phyloP scores from a whole-genome alignment of 2,113 vertebrate genomes.

The Cottus gobio region DNA sequence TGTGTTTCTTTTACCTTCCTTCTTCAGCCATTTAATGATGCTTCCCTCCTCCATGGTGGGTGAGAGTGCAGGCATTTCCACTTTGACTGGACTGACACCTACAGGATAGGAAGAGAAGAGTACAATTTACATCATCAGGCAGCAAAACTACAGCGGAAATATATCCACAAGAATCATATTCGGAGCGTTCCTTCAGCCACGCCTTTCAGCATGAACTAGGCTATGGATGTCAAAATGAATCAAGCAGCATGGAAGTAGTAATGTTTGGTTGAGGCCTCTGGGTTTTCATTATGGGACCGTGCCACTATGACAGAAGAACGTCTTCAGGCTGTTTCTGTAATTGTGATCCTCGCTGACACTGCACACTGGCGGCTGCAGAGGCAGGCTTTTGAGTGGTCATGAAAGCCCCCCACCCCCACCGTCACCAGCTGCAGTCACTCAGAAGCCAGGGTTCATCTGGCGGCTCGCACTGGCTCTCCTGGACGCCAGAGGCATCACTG shows the following conservation, averaged over 20 bases:
- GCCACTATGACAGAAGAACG: neutral
- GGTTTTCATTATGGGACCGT: neutral
- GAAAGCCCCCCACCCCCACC: neutral
- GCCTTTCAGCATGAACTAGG: neutral
- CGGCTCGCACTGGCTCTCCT: conserved; percentile 19
- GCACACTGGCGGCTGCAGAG: conserved; percentile 23
- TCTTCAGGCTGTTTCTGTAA: conserved; percentile 18
- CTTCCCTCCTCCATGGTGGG: conserved; percentile 98
- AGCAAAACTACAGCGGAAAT: neutral
- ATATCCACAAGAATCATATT: neutral
- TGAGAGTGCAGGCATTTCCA: conserved; percentile 97
- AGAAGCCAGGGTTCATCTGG: conserved; percentile 30
- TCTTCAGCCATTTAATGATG: conserved; percentile 97
- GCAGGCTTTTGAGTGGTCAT: conserved; percentile 15
- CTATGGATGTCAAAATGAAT: conserved; percentile 17
- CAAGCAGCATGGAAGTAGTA: neutral
- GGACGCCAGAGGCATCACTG: conserved; percentile 1
- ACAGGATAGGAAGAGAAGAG: conserved; percentile 67
- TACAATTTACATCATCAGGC: neutral
- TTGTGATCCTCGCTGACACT: conserved; percentile 37
- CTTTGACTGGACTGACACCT: conserved; percentile 88
- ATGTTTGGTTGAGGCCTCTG: conserved; percentile 12
- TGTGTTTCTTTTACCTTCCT: conserved; percentile 88
- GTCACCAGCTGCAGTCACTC: conserved; percentile 38
- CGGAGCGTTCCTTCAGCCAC: neutral